Percentiles rank a stretch among this genome's conserved stretches.
phyloP scores from a whole-genome alignment of 2,113 vertebrate genomes.

The Onychorhynchus coronatus region DNA sequence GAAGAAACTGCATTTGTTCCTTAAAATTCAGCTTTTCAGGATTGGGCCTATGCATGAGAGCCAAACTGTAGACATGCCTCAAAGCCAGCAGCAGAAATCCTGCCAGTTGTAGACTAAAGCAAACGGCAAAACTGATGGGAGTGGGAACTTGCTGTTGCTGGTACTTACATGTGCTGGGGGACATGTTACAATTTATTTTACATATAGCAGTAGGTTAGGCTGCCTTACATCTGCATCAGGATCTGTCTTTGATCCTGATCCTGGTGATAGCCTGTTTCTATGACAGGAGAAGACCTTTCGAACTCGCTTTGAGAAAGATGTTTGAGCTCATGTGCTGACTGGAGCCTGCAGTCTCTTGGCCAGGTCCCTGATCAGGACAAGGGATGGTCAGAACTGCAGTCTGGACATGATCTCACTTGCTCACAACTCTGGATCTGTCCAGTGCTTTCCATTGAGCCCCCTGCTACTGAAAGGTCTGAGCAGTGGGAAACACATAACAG shows the following conservation, averaged over 20 bases:
- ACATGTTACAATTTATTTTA: not conserved
- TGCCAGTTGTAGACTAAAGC: not conserved
- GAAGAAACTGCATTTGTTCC: not conserved
- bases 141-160: not conserved
- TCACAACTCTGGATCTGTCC: not conserved
- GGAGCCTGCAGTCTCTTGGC: not conserved
- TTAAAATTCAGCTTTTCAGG: not conserved
- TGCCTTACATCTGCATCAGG: not conserved
- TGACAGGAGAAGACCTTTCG: not conserved
- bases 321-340: not conserved
- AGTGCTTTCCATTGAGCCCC: not conserved
- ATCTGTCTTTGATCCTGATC: not conserved
- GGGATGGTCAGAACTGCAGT: not conserved
- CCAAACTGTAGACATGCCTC: rapidly evolving
- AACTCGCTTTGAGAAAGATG: rapidly evolving
- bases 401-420: not conserved
- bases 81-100: not conserved
- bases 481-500: not conserved
- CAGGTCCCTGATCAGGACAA: not conserved
- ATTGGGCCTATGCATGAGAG: not conserved
- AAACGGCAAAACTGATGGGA: not conserved
- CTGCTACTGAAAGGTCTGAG: not conserved
- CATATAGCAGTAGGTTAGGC: not conserved
- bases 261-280: not conserved
- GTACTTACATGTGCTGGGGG: not conserved